Evolutionary conservation across 2,888 invertebrate species (phyloP).

Genomic region (Polyommatus icarus): DNA sequence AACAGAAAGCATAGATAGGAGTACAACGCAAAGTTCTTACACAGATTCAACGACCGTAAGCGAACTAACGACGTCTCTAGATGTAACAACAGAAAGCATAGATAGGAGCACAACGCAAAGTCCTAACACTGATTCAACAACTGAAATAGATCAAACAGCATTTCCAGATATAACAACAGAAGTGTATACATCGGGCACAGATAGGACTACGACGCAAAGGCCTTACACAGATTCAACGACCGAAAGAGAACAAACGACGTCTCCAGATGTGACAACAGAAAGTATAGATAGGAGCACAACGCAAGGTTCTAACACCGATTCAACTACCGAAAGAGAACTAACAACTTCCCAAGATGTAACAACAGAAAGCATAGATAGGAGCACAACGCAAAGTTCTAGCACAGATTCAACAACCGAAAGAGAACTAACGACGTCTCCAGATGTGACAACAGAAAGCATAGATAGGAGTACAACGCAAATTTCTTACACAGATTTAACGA

Average conservation of each 20-base stretch:
- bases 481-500: not conserved
- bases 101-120: too few species aligned
- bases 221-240: not conserved
- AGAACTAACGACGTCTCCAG: not conserved
- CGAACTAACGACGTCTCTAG: slow-evolving; percentile 4
- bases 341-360: too few species aligned
- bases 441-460: not conserved
- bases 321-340: too few species aligned
- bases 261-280: not conserved
- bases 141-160: too few species aligned
- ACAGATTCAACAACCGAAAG: slow-evolving; percentile 23
- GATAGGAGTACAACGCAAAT: not conserved
- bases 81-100: not conserved
- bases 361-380: not conserved
- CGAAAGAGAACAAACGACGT: too few species aligned
- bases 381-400: too few species aligned
- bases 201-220: too few species aligned
- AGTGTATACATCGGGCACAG: not conserved
- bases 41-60: not conserved
- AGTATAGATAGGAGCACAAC: not conserved
- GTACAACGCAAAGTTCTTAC: too few species aligned
- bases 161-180: not conserved
- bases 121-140: too few species aligned
- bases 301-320: not conserved
- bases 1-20: not conserved